Evolutionary conservation across 2,888 invertebrate species (phyloP).

Genomic region (Noctua janthe): DNA sequence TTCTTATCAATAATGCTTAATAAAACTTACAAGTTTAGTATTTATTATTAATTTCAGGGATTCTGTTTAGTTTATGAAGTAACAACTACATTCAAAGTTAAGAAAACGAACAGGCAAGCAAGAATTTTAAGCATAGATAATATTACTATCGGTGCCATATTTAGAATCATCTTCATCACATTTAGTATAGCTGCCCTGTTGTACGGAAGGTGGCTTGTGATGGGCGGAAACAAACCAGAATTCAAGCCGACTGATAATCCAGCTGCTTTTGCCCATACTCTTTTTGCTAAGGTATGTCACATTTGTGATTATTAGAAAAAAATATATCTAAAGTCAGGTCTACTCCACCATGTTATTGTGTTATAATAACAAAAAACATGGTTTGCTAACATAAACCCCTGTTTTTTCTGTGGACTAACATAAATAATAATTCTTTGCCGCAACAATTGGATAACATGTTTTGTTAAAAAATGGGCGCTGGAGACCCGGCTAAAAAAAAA

Average conservation of each 20-base stretch:
- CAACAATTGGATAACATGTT: too few species aligned
- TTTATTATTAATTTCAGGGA: conserved; percentile 84
- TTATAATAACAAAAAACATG: neutral
- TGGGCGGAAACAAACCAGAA: conserved; percentile 94
- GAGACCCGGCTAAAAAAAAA: neutral
- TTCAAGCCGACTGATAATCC: conserved; percentile 98
- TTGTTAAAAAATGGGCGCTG: neutral
- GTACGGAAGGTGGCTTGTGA: conserved; percentile 93
- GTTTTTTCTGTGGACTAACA: neutral
- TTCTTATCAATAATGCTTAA: neutral
- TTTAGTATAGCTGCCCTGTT: conserved; percentile 89
- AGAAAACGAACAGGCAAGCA: conserved; percentile 45
- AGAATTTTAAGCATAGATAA: conserved; percentile 22
- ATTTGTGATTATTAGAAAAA: neutral
- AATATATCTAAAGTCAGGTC: neutral
- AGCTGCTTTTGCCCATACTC: conserved; percentile 93
- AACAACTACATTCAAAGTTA: conserved; percentile 70
- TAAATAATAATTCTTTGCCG: too few species aligned
- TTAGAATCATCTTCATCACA: conserved; percentile 88
- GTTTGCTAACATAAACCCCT: neutral
- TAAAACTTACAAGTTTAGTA: neutral
- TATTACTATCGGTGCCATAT: conserved; percentile 68
- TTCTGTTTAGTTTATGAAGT: conserved; percentile 93
- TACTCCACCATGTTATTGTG: neutral
- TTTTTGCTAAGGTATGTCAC: conserved; percentile 92